These are phyloP conservation scores for Poeciliopsis prolifica DNA, from an alignment of 2,113 vertebrate genomes.

Conservation along the genomic window DNA sequence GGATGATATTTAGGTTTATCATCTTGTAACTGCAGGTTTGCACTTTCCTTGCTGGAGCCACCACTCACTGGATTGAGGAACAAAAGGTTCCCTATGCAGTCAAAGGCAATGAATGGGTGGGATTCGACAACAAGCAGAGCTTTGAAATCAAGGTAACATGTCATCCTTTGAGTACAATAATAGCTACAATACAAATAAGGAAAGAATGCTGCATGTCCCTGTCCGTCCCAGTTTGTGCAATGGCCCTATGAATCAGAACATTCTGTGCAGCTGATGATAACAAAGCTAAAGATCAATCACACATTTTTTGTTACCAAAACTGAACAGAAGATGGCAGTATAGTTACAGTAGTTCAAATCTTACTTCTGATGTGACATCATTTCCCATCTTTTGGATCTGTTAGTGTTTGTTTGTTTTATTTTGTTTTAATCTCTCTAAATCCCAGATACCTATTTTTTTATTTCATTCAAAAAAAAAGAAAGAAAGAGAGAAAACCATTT, in stretches of 20 bases:
- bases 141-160: constrained; percentile 77
- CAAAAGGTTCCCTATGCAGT: constrained; percentile 81
- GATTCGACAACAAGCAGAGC: constrained; percentile 79
- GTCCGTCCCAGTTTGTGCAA: not conserved
- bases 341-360: not conserved
- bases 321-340: constrained; percentile 27
- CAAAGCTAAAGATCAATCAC: not conserved
- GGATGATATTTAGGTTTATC: not conserved
- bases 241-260: not conserved
- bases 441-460: no score
- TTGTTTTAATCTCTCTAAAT: no score
- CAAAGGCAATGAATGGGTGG: constrained; percentile 79
- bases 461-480: no score
- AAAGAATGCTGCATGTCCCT: not conserved
- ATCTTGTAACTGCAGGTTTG: constrained; percentile 75
- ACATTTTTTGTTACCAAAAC: not conserved
- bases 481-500: no score
- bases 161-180: not conserved
- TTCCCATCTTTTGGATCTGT: no score
- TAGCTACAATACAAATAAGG: not conserved
- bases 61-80: constrained; percentile 70
- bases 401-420: no score
- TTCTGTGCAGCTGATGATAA: not conserved
- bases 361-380: no score
- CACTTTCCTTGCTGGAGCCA: constrained; percentile 69